Base-by-base conservation (phyloP, 1,140 invertebrate species). In the Heterodera schachtii region DNA sequence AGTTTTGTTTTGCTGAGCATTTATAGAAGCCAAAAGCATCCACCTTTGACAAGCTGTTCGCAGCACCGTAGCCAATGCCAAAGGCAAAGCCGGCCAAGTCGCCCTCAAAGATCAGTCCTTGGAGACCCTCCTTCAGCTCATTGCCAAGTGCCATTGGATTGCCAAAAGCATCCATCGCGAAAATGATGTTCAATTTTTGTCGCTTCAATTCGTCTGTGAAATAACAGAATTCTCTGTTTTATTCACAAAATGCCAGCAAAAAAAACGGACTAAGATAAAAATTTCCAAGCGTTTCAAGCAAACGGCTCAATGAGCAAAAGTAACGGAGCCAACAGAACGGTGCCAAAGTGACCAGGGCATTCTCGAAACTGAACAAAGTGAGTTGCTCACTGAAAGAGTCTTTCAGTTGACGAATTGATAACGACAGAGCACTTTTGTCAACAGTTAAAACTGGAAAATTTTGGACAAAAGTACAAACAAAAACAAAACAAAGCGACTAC, bases 1-100 rank as follows among this genome's bases (percentile, higher is more conserved):
- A 60, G 11, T 4, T 16, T 3, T 16, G 3, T 60, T 19, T 16
- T 16, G 3, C 19, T 19, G 5, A 64, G 13, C 19, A 19, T 73
- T 47, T 49, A 8, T 71, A 31, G 46, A 47, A 16, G 9, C 44
- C 8, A 19, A 73, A 60, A 6, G 3, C 69, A 71, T 47, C 43
- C 43, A 96, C 93, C 92, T 99, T 99, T 3, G 96, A 97, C 5
- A 97, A 94, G 0, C 96, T 96, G 91, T 98, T 98, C 0, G 96
- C 96, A 76, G 98, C 92, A 6, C 97, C 97, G 91, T 99, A 96
- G 0, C 97, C 95, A 9, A 99, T 94, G 91, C 98, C 98, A 91
- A 95, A 95, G 1, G 98, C 93, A 11, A 98, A 91, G 47, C 94
- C 95, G 60, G 94, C 93, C 13, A 98, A 94, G 90, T 93, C 92